Evolutionary conservation across 1,140 invertebrate genomes (phyloP), one percentile per base, ranked within the genome.

Genomic region (Orchestia grillus): DNA sequence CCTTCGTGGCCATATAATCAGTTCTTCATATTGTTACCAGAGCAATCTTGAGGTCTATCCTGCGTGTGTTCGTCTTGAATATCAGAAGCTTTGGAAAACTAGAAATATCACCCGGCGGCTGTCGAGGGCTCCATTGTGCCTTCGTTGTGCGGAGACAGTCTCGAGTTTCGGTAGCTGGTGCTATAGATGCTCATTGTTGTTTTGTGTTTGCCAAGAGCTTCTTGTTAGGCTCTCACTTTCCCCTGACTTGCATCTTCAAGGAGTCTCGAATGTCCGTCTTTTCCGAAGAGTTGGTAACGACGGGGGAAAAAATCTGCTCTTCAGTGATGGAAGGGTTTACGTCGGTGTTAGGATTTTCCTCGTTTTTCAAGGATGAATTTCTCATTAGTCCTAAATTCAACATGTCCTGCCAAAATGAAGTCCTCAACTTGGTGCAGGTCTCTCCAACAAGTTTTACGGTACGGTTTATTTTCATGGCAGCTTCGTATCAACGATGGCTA

Each of bases 61-160:
- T 77, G 62, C 62, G 15, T 77, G 62, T 77, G 62, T 77, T 77
- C 15, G 62, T 77, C 62, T 77, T 77, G 62, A 77, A 90, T 41
- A 90, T 90, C 88, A 90, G 41, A 16, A 8, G 88, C 88, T 90
- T 42, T 3, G 43, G n/a, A 90, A 42, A 90, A 90, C n/a, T 36
- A 44, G 88, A 90, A 90, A 90, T 90, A 90, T 90, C 41, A 41
- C 43, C 88, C 11, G 41, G 28, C n/a, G 41, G 6, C 28, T 90
- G n/a, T 42, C 88, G 43, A 90, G 43, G 41, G 43, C 36, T 90
- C 88, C 43, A 42, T 90, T 90, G 88, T 90, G 43, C 88, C 88
- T 90, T 90, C 88, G 88, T 90, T 90, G 88, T 41, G 41, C 36
- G 88, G 41, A 90, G 88, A 90, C 88, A 16, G 43, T 77, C 62